These are phyloP conservation scores for Gorsachius magnificus DNA, from an alignment of 2,797 vertebrate genomes.

Conservation along the genomic window DNA sequence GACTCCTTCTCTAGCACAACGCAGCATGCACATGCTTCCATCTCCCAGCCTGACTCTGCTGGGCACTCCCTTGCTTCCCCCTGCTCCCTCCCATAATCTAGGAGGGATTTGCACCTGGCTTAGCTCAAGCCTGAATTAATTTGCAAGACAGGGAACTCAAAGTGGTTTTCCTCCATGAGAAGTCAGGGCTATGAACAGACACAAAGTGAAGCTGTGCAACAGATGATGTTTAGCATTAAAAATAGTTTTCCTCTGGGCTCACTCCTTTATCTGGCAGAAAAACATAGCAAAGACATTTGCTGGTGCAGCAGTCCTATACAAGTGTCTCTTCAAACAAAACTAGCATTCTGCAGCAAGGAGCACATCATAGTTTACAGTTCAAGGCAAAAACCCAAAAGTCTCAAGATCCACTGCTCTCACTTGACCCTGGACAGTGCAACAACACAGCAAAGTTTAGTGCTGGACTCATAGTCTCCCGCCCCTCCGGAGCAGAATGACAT, in stretches of 20 bases:
- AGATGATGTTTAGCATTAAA: constrained; percentile 6
- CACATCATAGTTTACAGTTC: not conserved
- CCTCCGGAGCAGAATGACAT: not conserved
- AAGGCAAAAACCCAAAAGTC: not conserved
- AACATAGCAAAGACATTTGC: not conserved
- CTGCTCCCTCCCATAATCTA: not conserved
- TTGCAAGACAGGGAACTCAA: not conserved
- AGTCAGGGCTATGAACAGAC: not conserved
- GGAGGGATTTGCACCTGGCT: constrained; percentile 39
- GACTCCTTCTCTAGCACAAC: constrained; percentile 1
- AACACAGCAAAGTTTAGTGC: not conserved
- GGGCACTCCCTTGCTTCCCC: not conserved
- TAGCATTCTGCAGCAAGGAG: not conserved
- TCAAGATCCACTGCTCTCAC: not conserved
- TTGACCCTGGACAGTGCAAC: not conserved
- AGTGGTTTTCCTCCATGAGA: not conserved
- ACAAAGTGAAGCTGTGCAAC: constrained; percentile 22
- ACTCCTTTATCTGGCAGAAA: not conserved
- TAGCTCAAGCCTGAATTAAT: constrained; percentile 17
- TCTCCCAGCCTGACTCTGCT: not conserved
- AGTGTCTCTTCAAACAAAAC: not conserved
- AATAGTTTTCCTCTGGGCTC: constrained; percentile 21
- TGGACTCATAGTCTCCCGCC: rapidly evolving
- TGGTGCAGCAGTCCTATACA: not conserved
- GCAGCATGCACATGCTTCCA: not conserved